Percentiles rank a stretch among this genome's conserved stretches.
Evolutionary conservation across 2,113 vertebrate genomes (phyloP).

Genomic region (Rattus rattus): DNA sequence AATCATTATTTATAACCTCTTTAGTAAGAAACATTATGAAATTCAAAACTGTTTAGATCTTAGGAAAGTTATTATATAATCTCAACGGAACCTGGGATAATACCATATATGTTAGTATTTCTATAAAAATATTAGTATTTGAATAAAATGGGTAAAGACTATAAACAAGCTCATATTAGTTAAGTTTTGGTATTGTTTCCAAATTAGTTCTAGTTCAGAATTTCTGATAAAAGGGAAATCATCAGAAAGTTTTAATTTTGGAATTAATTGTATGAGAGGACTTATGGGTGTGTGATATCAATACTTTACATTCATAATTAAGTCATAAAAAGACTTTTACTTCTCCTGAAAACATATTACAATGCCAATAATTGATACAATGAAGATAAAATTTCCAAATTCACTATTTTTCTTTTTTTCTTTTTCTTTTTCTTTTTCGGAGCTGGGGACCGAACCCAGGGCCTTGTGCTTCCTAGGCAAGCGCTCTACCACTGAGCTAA

Average conservation of each 20-base stretch:
- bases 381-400: conserved; percentile 57
- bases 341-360: conserved; percentile 39
- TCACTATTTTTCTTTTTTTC: neutral
- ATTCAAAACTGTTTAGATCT: conserved; percentile 42
- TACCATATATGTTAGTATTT: conserved; percentile 32
- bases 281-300: neutral
- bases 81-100: neutral
- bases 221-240: neutral
- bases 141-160: conserved; percentile 44
- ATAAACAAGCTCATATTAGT: neutral
- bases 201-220: conserved; percentile 40
- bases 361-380: conserved; percentile 41
- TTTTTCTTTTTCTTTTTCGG: too few species aligned
- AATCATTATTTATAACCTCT: conserved; percentile 50
- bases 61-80: conserved; percentile 48
- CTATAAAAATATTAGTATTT: conserved; percentile 62
- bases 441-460: too few species aligned
- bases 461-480: too few species aligned
- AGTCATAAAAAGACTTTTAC: conserved; percentile 55
- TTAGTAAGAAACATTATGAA: conserved; percentile 54
- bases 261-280: conserved; percentile 41
- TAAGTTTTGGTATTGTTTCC: conserved; percentile 35
- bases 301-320: conserved; percentile 52
- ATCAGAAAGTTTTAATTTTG: conserved; percentile 57
- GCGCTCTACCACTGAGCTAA: too few species aligned